A percentile compares a stretch with the other conserved stretches of the same genome.
Evolutionary conservation across 2,797 vertebrate species (phyloP).

Genomic region (Acrossocheilus wenchowensis): DNA sequence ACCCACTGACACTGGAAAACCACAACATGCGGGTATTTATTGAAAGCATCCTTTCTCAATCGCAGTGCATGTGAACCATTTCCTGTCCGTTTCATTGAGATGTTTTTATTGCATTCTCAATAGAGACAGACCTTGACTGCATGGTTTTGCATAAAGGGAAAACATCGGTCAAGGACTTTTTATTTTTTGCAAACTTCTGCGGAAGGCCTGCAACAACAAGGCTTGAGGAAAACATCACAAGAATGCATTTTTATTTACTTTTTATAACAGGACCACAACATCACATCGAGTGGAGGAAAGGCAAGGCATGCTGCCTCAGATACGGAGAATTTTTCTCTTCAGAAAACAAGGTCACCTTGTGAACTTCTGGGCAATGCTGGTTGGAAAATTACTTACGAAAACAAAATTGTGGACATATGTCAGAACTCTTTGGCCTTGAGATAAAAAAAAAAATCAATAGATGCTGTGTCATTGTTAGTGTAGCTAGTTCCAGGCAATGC

Average conservation of each 20-base stretch:
- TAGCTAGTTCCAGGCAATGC: background rate
- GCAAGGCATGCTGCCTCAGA: background rate
- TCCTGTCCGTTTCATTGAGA: conserved; percentile 9
- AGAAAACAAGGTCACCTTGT: conserved; percentile 33
- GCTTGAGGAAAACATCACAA: background rate
- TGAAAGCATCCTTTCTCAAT: background rate
- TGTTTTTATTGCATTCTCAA: background rate
- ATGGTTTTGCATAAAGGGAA: conserved; percentile 31
- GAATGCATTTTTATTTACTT: background rate
- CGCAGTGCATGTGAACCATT: background rate
- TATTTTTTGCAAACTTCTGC: background rate
- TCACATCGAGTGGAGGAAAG: background rate
- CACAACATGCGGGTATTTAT: background rate
- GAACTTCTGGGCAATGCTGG: conserved; percentile 18
- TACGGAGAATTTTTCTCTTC: conserved; percentile 18
- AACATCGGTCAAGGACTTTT: conserved; percentile 36
- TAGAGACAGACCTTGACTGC: conserved; percentile 18
- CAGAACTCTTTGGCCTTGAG: conserved; percentile 8
- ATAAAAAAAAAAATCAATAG: conserved; percentile 32
- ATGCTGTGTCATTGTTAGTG: conserved; percentile 8
- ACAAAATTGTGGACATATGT: conserved; percentile 24
- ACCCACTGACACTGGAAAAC: conserved; percentile 4
- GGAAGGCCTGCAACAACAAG: background rate
- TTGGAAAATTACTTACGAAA: conserved; percentile 40
- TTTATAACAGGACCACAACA: background rate